Percentiles rank a stretch among this genome's conserved stretches.
Conservation (phyloP, 2,797 vertebrate species). For the Orestias chungarensis region DNA sequence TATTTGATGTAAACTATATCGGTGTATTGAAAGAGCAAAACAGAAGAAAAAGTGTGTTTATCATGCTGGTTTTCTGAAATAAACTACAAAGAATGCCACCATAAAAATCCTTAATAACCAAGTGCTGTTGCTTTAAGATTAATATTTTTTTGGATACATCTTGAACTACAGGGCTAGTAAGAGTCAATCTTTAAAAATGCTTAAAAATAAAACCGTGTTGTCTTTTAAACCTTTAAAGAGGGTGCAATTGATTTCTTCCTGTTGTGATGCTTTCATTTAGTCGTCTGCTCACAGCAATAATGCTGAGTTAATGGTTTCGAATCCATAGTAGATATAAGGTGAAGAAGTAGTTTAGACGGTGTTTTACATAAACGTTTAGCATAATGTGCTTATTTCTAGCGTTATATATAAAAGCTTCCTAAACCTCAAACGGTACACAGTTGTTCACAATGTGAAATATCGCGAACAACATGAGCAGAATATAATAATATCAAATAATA, state of each 20-base stretch:
- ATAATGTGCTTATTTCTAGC: not conserved
- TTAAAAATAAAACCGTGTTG: slow-evolving; percentile 17
- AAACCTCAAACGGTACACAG: not conserved
- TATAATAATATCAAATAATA: not conserved
- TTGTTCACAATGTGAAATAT: not conserved
- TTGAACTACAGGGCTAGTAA: not conserved
- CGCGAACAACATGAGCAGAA: not conserved
- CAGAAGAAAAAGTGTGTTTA: not conserved
- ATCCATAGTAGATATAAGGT: not conserved
- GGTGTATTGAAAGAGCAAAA: not conserved
- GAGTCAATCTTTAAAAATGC: not conserved
- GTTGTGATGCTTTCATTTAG: not conserved
- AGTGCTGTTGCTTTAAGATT: not conserved
- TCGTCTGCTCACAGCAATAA: not conserved
- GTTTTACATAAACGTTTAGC: slow-evolving; percentile 7
- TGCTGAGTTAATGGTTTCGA: not conserved
- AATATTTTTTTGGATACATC: not conserved
- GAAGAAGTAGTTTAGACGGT: not conserved
- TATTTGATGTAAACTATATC: not conserved
- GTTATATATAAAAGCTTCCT: not conserved
- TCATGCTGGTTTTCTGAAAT: slow-evolving; percentile 4
- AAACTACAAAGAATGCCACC: not conserved
- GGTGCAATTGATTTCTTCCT: not conserved
- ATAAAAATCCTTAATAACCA: not conserved
- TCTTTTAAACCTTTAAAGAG: not conserved